Base-by-base conservation (phyloP, 2,113 vertebrate genomes). In the Chaenogobius annularis region DNA sequence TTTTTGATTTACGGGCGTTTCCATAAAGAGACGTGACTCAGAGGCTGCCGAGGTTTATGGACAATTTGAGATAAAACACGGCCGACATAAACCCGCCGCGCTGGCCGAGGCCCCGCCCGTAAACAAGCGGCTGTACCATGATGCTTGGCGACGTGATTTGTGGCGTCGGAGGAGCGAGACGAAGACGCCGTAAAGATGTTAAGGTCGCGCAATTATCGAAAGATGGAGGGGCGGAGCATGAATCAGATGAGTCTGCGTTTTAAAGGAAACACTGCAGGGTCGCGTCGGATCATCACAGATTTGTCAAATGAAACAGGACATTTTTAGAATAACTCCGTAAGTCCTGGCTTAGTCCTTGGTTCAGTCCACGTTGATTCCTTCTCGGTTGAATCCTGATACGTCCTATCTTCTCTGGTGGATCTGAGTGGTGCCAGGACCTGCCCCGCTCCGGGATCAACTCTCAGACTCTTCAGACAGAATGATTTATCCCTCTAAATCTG, bases 21-120 rank as follows among this genome's bases (percentile, higher is more conserved):
- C 59, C 37, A 62, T 62, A 62, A 62, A 62, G 59, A 37, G 6
- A 7, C 8, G 59, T 62, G 59, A 62, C 59, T 37, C 59, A 62
- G 59, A 17, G 31, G 58, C 58, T 8, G 7, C 26, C 0, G 14
- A 9, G 31, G 15, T 62, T 62, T 62, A 62, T 62, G 59, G 26
- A 62, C 59, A 62, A 62, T 35, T 35, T 62, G 26, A 9, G 26
- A 31, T 62, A 31, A 37, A 62, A 62, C 7, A 62, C 8, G 59
- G 26, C 26, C 1, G 31, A 9, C 26, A 19, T 62, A 62, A 62
- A 62, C 37, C n/a, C 59, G 9, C 15, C 31, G 1, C 31, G 8
- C 8, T 19, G 59, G 37, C 59, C 59, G 2, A 9, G 15, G 37
- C 59, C 59, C 31, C 7, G 58, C 58, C 59, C 26, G 7, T 31